Percentiles rank a stretch among this genome's conserved stretches.
Conservation (phyloP, 2,113 vertebrate species). For the Ahaetulla prasina region DNA sequence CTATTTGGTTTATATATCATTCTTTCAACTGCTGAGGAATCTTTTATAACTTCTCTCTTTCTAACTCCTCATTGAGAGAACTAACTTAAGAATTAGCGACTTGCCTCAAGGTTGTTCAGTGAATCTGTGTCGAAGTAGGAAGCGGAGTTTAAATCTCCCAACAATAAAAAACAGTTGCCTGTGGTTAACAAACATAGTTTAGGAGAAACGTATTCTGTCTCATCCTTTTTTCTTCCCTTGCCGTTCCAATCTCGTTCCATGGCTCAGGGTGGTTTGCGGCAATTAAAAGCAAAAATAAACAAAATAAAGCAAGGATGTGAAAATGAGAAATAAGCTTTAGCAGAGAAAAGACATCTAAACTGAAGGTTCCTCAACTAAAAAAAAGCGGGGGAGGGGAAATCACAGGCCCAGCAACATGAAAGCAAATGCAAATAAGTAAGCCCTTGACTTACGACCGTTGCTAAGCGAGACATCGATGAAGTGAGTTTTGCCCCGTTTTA, state of each 20-base stretch:
- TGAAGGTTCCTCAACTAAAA: background rate
- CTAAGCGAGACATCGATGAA: background rate
- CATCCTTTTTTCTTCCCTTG: background rate
- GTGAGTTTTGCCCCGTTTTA: background rate
- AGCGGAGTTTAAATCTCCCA: background rate
- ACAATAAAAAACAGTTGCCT: background rate
- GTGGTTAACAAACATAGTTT: background rate
- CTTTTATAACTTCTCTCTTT: background rate
- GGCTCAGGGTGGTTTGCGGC: background rate
- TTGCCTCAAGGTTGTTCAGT: background rate
- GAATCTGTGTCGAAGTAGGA: background rate
- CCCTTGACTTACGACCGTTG: background rate
- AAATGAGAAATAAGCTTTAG: background rate
- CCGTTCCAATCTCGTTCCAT: background rate
- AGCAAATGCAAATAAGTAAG: background rate
- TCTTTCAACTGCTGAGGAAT: background rate
- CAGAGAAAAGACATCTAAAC: background rate
- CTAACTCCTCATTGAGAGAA: background rate
- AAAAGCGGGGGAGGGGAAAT: background rate
- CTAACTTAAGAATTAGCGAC: background rate
- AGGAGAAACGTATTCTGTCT: background rate
- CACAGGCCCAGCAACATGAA: background rate
- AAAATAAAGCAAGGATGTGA: background rate
- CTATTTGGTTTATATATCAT: background rate
- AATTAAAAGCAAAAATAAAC: background rate